Base-by-base conservation (phyloP, 2,113 vertebrate genomes). In the Gallinago paraguaiae region DNA sequence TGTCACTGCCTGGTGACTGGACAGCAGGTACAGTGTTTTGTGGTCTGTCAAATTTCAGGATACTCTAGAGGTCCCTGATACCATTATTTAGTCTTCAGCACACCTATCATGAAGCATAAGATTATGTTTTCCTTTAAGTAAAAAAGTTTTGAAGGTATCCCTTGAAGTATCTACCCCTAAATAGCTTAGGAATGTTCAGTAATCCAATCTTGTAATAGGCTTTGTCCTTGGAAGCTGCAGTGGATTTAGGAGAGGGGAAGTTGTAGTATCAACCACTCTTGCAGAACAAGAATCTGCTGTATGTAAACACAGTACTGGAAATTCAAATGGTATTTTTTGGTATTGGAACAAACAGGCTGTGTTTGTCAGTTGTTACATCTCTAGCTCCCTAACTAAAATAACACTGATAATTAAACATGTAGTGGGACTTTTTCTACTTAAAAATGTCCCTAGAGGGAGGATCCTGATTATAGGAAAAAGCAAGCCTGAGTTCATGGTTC, bases 1-100 rank as follows among this genome's bases (percentile, higher is more conserved):
- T 99, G 96, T 98, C 98, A 2, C 6, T 99, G 68, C 98, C 99
- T 53, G 99, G 99, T 11, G 99, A 99, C 97, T 99, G 99, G 99
- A 98, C 98, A 33, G 99, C 99, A 98, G 99, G 99, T 99, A 98
- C 35, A 35, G n/a, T 27, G 13, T 80, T 70, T 56, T 39, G 20
- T 7, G 7, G 17, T 90, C 39, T 64, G 13, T 7, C 35, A 64
- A 46, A 56, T 8, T 76, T 82, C 35, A 45, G n/a, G 22, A 54
- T 75, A 13, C 33, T 79, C 13, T 54, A 30, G 46, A 59, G n/a
- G 31, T 59, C 28, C 43, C 59, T 67, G 15, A 5, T 87, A 45
- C n/a, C 18, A 46, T 65, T 23, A 22, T 48, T 57, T 68, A 48
- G 25, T 30, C 15, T 80, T 69, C 19, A 69, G 35, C 48, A 31